Evolutionary conservation across 2,888 invertebrate species (phyloP).

Genomic region (Apeira syringaria): DNA sequence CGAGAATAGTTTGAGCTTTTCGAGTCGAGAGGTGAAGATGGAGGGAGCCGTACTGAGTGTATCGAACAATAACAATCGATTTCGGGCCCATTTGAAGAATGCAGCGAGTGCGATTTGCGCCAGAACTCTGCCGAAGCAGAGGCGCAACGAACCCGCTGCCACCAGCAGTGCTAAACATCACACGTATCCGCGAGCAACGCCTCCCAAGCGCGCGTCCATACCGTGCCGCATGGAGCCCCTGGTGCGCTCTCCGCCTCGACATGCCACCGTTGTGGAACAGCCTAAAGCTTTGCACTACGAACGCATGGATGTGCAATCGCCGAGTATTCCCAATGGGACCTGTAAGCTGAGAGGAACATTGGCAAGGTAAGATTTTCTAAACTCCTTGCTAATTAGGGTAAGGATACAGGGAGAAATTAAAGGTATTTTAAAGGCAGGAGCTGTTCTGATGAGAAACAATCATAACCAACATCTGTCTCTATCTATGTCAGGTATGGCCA

Average conservation of each 20-base stretch:
- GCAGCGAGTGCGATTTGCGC: slow-evolving; percentile 74
- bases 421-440: neutral
- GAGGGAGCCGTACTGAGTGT: slow-evolving; percentile 80
- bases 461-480: too few relatives aligned
- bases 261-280: slow-evolving; percentile 43
- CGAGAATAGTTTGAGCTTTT: slow-evolving; percentile 52
- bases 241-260: slow-evolving; percentile 46
- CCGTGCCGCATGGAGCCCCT: slow-evolving; percentile 68
- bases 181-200: slow-evolving; percentile 69
- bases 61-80: slow-evolving; percentile 70
- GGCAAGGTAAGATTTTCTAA: slow-evolving; percentile 61
- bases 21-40: slow-evolving; percentile 51
- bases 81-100: slow-evolving; percentile 73
- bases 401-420: too few relatives aligned
- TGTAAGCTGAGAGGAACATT: slow-evolving; percentile 65
- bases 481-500: too few relatives aligned
- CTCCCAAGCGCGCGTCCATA: slow-evolving; percentile 64
- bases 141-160: slow-evolving; percentile 59
- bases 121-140: slow-evolving; percentile 74
- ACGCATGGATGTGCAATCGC: slow-evolving; percentile 39
- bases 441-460: too few relatives aligned
- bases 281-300: slow-evolving; percentile 45
- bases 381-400: too few relatives aligned
- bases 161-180: slow-evolving; percentile 62
- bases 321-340: slow-evolving; percentile 50